Evolutionary conservation across 2,888 invertebrate species (phyloP), one percentile per base, ranked within the genome.

Genomic region (Chouioia cunea): DNA sequence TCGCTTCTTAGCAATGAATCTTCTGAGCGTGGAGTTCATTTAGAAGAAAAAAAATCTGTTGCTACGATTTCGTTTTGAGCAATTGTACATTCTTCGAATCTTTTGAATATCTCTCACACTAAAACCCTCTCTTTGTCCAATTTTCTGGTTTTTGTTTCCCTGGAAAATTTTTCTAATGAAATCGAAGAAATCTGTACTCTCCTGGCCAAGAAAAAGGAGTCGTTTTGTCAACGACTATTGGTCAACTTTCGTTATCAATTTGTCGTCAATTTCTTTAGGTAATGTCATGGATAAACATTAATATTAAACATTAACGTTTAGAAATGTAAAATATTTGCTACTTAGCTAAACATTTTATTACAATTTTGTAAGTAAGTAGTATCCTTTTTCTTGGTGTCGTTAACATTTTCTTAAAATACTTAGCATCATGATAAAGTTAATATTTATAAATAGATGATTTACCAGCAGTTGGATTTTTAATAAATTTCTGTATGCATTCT

Each of bases 71-170:
- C 65, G n/a, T 18, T 62, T 68, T 18, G 52, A 14, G 43, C 93
- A 94, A 57, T 90, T 89, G 82, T 94, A 94, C 93, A 94, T 94
- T 69, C 87, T 87, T 77, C 92, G 91, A 15, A 94, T 85, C 83
- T 94, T 94, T 74, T 88, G 88, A 12, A 94, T 89, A 79, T 94
- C 94, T 0, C 88, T 89, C 16, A 88, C 86, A 70, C 93, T 93
- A 76, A 94, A 90, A 0, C 93, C 93, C 66, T 91, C 89, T 14
- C 94, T 87, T 79, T 94, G 94, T 0, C 94, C 94, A 78, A 94
- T 66, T n/a, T 23, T 58, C 53, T 52, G 65, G 6, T 73, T 72
- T 0, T 71, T 53, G 43, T 70, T 74, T 23, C 75, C 77, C 76
- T 79, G 76, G 71, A 82, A 81, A 65, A 79, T 76, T 71, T 75